Conservation (phyloP, 2,888 invertebrate genomes). For the Athrips mouffetella region DNA sequence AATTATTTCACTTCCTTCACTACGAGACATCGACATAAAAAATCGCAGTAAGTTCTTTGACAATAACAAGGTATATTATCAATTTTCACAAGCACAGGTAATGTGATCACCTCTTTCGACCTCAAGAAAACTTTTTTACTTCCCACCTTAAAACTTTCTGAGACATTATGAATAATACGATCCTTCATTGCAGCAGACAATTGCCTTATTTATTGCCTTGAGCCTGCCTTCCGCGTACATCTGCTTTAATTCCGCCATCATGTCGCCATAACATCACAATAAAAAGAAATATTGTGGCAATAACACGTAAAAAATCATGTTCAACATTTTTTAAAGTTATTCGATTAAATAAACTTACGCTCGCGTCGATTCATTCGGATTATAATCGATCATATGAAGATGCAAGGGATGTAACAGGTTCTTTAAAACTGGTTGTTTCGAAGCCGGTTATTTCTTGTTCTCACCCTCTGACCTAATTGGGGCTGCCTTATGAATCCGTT, state of each 20-base stretch:
- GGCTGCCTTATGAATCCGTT: neutral
- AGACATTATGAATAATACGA: slow-evolving; percentile 13
- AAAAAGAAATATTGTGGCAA: slow-evolving; percentile 9
- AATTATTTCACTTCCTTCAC: slow-evolving; percentile 16
- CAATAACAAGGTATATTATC: neutral
- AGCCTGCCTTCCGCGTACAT: slow-evolving; percentile 49
- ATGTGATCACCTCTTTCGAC: neutral
- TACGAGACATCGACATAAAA: neutral
- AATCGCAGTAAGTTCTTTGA: neutral
- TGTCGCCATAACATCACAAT: slow-evolving; percentile 6
- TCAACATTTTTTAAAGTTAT: slow-evolving; percentile 10
- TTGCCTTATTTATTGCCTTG: slow-evolving; percentile 55
- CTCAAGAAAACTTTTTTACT: neutral
- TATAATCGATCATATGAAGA: neutral
- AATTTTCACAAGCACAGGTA: neutral
- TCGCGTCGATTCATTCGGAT: slow-evolving; percentile 5
- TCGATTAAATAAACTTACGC: neutral
- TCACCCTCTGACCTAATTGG: slow-evolving; percentile 13
- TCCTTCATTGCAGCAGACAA: slow-evolving; percentile 28
- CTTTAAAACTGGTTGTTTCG: slow-evolving; percentile 4
- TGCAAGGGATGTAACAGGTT: slow-evolving; percentile 9
- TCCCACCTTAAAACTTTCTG: slow-evolving; percentile 2
- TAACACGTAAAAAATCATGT: neutral
- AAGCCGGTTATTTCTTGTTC: slow-evolving; percentile 4
- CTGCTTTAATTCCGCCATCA: slow-evolving; percentile 28